Base-by-base conservation (phyloP, 2,888 invertebrate genomes). In the Microctonus brassicae region DNA sequence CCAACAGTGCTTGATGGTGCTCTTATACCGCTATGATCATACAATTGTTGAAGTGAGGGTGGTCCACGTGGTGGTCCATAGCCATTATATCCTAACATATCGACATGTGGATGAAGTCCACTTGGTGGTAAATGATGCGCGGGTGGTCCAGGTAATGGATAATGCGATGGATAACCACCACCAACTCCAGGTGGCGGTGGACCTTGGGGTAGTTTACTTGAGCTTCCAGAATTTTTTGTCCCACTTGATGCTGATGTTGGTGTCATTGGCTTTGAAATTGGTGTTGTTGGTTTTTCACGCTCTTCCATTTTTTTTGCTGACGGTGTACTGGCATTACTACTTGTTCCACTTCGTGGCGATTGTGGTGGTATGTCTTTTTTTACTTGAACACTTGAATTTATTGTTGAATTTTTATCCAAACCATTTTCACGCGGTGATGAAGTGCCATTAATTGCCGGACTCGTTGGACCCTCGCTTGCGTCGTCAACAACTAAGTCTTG, bases 401-500 rank as follows among this genome's bases (percentile, higher is more conserved):
- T 75, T 6, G 82, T 76, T 5, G 84, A 80, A 75, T 93, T 88
- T 86, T 94, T 95, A 85, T 95, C 95, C 76, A 95, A 90, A 52
- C 95, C 95, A 86, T 96, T 96, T 85, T 96, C 96, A 77, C 95
- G 88, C 0, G 96, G 95, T 11, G 96, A 95, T 11, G 95, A 91
- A 13, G 95, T 95, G 20, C 96, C 95, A 81, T 94, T 94, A 81
- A 83, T 82, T 0, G 94, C 93, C 0, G 95, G 95, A 66, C 95
- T 95, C 64, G 94, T 92, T n/a, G 95, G 95, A 83, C 96, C 96
- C 89, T 97, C 96, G 78, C 95, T 96, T 61, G 96, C 96, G 83
- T 96, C 97, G 88, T 98, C 98, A 63, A 98, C 97, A 72, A 98
- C 97, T 81, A 98, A 89, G 86, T 97, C 97, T 89, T 96, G 95